phyloP scores from a whole-genome alignment of 2,888 invertebrate species.

The Tetanocera ferruginea region DNA sequence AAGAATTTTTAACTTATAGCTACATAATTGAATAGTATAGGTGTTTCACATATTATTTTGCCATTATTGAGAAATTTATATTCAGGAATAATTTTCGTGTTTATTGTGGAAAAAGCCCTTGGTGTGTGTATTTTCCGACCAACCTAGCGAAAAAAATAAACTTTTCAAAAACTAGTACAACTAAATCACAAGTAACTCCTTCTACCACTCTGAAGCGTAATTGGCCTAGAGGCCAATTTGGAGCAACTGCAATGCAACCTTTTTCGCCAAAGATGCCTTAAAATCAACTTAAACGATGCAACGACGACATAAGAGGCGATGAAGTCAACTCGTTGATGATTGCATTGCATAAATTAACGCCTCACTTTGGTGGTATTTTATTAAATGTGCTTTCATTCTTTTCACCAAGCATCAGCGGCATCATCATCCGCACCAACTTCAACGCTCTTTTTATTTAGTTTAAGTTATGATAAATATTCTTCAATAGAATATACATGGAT shows the following conservation, averaged over 20 bases:
- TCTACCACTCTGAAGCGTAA: conserved; percentile 5
- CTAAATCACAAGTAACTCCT: too few relatives aligned
- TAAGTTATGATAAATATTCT: too few relatives aligned
- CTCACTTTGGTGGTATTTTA: conserved; percentile 53
- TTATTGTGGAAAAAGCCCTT: too few relatives aligned
- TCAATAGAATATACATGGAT: too few relatives aligned
- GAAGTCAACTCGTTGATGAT: conserved; percentile 2
- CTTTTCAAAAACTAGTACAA: too few relatives aligned
- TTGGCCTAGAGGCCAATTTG: conserved; percentile 37
- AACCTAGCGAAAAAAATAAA: too few relatives aligned
- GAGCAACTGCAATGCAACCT: not conserved
- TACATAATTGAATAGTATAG: too few relatives aligned
- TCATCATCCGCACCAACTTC: not conserved
- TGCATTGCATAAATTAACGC: conserved; percentile 55
- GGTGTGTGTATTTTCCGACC: too few relatives aligned
- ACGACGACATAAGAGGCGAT: not conserved
- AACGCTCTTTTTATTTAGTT: conserved; percentile 36
- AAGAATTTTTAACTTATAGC: too few relatives aligned
- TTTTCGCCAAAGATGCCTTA: conserved; percentile 7
- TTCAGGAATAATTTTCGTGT: too few relatives aligned
- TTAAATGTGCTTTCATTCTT: conserved; percentile 48
- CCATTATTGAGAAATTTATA: too few relatives aligned
- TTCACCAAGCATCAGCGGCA: conserved; percentile 16
- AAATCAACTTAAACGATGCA: conserved; percentile 9
- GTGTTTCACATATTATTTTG: too few relatives aligned